Base-by-base conservation (phyloP, 2,113 vertebrate genomes). In the Odobenus rosmarus region DNA sequence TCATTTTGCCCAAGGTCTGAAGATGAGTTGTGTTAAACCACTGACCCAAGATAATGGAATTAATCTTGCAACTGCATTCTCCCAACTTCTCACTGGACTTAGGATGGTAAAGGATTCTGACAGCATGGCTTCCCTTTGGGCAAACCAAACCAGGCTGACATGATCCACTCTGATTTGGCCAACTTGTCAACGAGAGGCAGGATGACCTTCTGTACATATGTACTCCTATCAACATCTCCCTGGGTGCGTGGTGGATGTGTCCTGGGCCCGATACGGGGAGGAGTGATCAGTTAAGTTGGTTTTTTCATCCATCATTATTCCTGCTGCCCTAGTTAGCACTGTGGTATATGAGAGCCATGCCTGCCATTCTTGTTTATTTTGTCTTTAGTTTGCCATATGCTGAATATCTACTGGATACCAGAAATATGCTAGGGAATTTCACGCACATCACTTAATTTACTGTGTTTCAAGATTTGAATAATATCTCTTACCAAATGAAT, bases 61-160 rank as follows among this genome's bases (percentile, higher is more conserved):
- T 92, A 76, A 88, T 76, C 76, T 71, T 69, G 6, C 16, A 81
- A 64, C 13, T 51, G n/a, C 26, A 13, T 71, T 88, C 36, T 96
- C 26, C 71, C 23, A 82, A 39, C 28, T 77, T 59, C 72, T 93
- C 72, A 82, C 28, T 91, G 69, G 36, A 55, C 18, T 61, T 94
- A 82, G 71, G 80, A 96, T 61, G 26, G 23, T 88, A 95, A 95
- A 94, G 26, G 39, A 80, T 95, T 79, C 62, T 97, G 90, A 96
- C 84, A 95, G 87, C 67, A 49, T 88, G 62, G 11, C 42, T 93
- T 55, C 21, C 42, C 74, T 64, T 96, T 7, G 14, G 76, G 71
- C 64, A 95, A 83, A 92, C 57, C 33, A 77, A 97, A 76, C 53
- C 51, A 80, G 11, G 31, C 13, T 88, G 95, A 95, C 57, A 31